Base-by-base conservation (phyloP, 2,797 vertebrate genomes). In the Danio albolineatus region DNA sequence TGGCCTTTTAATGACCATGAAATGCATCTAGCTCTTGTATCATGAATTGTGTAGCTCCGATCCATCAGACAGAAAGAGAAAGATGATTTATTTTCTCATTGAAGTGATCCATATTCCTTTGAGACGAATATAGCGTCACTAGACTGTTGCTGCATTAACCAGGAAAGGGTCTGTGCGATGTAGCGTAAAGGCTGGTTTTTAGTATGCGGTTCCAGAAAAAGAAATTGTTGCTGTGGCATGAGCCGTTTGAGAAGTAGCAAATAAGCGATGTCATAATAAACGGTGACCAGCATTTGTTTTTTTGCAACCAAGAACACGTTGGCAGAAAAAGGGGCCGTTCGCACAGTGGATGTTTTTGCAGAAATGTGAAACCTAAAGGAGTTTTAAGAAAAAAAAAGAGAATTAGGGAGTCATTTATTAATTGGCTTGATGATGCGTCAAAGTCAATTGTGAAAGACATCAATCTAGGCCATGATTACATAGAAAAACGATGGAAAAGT, bases 1-100 rank as follows among this genome's bases (percentile, higher is more conserved):
- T 88, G 88, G 82, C 88, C 87, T 83, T 89, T 87, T 61, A 39
- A 48, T 51, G 43, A 60, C 16, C 76, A 14, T 56, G 49, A 66
- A 56, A 46, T 44, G 5, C 41, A 57, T 56, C 14, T 28, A 60
- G 41, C 14, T 16, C 44, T n/a, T 36, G 56, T 57, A 43, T 17
- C 39, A 28, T 59, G 70, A 59, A 21, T 7, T 56, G 39, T 54
- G 39, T 76, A 17, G 38, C 49, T 76, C 39, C 39, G 10, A 53
- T 41, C n/a, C 36, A 41, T 54, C 49, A 70, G 28, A 49, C 2
- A 49, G 21, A 67, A 28, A 48, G 46, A 48, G 46, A 67, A 49
- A 13, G 46, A 67, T 36, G 17, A 49, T 16, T 28, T 49, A 36
- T 10, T 49, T 49, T 36, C 19, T 8, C 64, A 48, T 16, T 48